phyloP scores from a whole-genome alignment of 1,140 invertebrate species.

The Zaprionus kolodkinae region DNA sequence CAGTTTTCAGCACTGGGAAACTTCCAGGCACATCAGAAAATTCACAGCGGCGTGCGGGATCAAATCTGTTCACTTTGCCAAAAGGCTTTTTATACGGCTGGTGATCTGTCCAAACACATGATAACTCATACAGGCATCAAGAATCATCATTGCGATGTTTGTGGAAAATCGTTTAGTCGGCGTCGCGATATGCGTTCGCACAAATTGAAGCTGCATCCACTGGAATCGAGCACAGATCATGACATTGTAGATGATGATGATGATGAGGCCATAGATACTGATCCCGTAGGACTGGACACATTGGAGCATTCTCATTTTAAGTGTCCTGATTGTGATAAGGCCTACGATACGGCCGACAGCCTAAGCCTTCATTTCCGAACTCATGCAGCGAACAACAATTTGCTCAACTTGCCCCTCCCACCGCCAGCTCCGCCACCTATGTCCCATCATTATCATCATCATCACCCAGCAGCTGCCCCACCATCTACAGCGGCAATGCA shows the following conservation, averaged over 20 bases:
- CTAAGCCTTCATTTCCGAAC: slow-evolving; percentile 78
- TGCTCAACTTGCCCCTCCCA: slow-evolving; percentile 67
- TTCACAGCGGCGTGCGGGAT: slow-evolving; percentile 86
- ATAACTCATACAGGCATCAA: slow-evolving; percentile 90
- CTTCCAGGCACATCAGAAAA: slow-evolving; percentile 86
- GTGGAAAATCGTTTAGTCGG: slow-evolving; percentile 89
- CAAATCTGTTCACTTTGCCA: slow-evolving; percentile 88
- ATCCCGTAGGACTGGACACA: slow-evolving; percentile 68
- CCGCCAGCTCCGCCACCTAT: slow-evolving; percentile 63
- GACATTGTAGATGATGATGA: slow-evolving; percentile 78
- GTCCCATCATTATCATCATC: slow-evolving; percentile 68
- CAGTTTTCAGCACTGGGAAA: slow-evolving; percentile 86
- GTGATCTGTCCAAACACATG: slow-evolving; percentile 90
- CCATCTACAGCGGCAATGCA: slow-evolving; percentile 51
- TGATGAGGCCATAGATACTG: slow-evolving; percentile 74
- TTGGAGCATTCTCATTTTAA: slow-evolving; percentile 73
- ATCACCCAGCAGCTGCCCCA: slow-evolving; percentile 45
- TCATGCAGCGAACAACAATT: slow-evolving; percentile 68
- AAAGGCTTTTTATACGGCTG: slow-evolving; percentile 89
- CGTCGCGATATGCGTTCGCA: slow-evolving; percentile 86
- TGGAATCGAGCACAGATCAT: slow-evolving; percentile 58
- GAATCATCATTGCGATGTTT: slow-evolving; percentile 90
- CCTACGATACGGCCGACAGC: slow-evolving; percentile 73
- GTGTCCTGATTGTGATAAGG: slow-evolving; percentile 83
- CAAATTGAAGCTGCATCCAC: slow-evolving; percentile 75